Evolutionary conservation across 2,888 invertebrate genomes (phyloP), one percentile per base, ranked within the genome.

Genomic region (Boloria selene): DNA sequence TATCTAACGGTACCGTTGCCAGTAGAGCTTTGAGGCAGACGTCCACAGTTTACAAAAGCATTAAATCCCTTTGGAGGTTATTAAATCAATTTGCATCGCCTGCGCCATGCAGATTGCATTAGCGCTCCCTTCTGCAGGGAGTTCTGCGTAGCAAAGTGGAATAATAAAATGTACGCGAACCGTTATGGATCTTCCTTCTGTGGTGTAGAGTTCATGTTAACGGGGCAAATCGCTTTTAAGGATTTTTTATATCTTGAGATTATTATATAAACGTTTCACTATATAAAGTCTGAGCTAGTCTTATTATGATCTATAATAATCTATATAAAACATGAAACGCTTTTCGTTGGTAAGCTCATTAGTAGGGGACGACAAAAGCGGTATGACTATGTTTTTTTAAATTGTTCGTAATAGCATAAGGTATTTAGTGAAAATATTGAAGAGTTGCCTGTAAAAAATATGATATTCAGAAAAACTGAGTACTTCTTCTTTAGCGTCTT

Each of bases 81-180:
- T 67, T 64, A 51, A 64, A 53, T 55, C 58, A 61, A 69, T 69
- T 69, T 67, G 64, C 69, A 69, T 69, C 56, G 64, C 56, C 69
- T 66, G 64, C 51, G 58, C 61, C 61, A 64, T 67, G 64, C 61
- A 67, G 69, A 69, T 69, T 67, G 58, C 65, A 64, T 59, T 61
- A 64, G 54, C 18, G 44, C 61, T 58, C 67, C 55, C 53, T 62
- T n/a, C 55, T 52, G 52, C 63, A 64, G 52, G 55, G 61, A 49
- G 44, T 64, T 58, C 26, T 55, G 53, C 42, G 49, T n/a, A 56
- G 42, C 61, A 56, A 50, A 64, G 45, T 60, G 55, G 69, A 69
- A 64, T 69, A 59, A 61, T 64, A 67, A 61, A 52, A 64, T 61
- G 47, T 66, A 61, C 54, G 13, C n/a, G 54, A 31, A 59, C 67